phyloP scores from a whole-genome alignment of 1,140 invertebrate species.

The Bombus breviceps region DNA sequence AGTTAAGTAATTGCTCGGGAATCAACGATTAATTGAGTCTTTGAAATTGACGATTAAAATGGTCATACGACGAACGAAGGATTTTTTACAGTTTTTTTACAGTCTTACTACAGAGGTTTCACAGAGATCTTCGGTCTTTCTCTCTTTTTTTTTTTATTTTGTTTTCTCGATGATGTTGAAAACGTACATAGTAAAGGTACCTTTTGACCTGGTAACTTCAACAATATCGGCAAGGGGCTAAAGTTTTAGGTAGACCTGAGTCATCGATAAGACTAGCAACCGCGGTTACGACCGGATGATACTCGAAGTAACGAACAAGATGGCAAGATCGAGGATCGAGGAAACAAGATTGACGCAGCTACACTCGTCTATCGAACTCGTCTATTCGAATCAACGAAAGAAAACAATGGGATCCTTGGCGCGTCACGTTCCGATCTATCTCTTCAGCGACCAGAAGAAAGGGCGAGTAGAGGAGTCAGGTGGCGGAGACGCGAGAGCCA shows the following conservation, averaged over 20 bases:
- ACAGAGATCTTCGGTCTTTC: too few relatives aligned
- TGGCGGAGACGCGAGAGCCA: conserved; percentile 53
- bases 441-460: conserved; percentile 53
- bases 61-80: not conserved
- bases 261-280: not conserved
- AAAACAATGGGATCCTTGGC: conserved; percentile 62
- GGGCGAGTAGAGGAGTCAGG: conserved; percentile 43
- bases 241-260: not conserved
- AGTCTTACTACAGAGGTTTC: too few relatives aligned
- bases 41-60: not conserved
- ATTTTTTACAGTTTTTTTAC: not conserved
- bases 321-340: not conserved
- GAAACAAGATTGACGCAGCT: not conserved
- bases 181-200: not conserved
- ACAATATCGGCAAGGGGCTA: too few relatives aligned
- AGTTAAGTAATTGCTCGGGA: not conserved
- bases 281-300: not conserved
- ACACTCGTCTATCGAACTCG: conserved; percentile 29
- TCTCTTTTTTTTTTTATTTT: too few relatives aligned
- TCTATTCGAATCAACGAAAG: conserved; percentile 34
- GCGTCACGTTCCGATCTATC: conserved; percentile 40
- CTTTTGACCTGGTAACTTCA: not conserved
- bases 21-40: not conserved
- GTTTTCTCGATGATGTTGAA: too few relatives aligned
- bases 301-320: conserved; percentile 31